Evolutionary conservation across 1,140 invertebrate genomes (phyloP), one percentile per base, ranked within the genome.

Genomic region (Ephestia elutella): DNA sequence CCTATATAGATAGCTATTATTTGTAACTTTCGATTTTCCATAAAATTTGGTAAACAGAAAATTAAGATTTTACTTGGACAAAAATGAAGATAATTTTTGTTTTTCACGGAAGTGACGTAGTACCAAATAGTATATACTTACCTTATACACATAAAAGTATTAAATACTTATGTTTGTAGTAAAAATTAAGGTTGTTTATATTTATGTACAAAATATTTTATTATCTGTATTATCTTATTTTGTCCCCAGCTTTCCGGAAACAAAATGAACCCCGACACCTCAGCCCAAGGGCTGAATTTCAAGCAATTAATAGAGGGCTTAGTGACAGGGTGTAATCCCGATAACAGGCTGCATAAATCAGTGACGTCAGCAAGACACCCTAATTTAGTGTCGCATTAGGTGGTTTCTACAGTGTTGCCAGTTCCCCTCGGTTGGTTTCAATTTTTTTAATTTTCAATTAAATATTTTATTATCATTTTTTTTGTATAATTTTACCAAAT

Each of bases 341-440:
- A 70, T 73, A 70, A 70, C 68, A 64, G 65, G 13, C 65, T 58
- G 54, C 57, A 73, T 76, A 74, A 76, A 73, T 73, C 69, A 71
- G 64, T 56, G 21, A 51, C 64, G 66, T 73, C 68, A 73, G 63
- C 66, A 62, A 62, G 60, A 71, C 64, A 75, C 76, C 72, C 73
- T 78, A 78, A 81, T 82, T 80, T 80, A 84, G 69, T 80, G 73
- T 65, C 66, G 70, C 64, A 74, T 79, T 78, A 80, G 66, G 49
- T 56, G 48, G 44, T 62, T 63, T 63, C 61, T 67, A 60, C 60
- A 66, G 60, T 70, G 38, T 44, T 44, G 38, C 38, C 38, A 44
- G 38, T 44, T 15, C 13, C 38, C 38, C 32, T 35, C 38, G 15
- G n/a, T 44, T n/a, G 38, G 3, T 44, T 44, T 44, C 38, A 44